phyloP scores from a whole-genome alignment of 2,797 vertebrate genomes.

The Halcyon chelicuti region DNA sequence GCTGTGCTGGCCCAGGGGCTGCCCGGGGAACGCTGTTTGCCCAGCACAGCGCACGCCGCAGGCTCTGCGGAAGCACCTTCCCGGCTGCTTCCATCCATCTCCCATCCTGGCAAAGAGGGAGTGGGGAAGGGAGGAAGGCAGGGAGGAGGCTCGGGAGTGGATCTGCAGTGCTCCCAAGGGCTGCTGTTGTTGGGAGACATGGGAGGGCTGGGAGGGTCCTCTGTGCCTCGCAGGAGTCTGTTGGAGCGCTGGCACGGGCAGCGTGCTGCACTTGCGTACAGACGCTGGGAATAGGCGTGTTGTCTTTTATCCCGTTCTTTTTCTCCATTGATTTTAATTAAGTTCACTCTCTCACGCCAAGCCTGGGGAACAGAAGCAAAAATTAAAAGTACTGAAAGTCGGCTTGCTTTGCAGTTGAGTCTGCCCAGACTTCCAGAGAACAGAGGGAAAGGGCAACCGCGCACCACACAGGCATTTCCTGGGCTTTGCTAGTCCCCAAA shows the following conservation, averaged over 20 bases:
- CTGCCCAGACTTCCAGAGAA: conserved; percentile 14
- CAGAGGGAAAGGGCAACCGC: background rate
- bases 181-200: background rate
- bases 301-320: conserved; percentile 63
- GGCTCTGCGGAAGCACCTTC: rapidly evolving
- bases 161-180: background rate
- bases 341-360: conserved; percentile 63
- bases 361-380: conserved; percentile 53
- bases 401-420: conserved; percentile 8
- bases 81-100: background rate
- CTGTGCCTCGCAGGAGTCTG: background rate
- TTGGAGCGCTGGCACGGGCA: background rate
- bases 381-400: conserved; percentile 37
- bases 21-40: rapidly evolving
- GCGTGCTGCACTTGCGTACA: background rate
- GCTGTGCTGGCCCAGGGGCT: background rate
- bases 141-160: background rate
- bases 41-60: rapidly evolving
- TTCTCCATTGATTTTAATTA: conserved; percentile 80
- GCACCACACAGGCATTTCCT: background rate
- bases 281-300: conserved; percentile 37
- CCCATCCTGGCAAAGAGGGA: background rate
- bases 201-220: background rate
- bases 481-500: conserved; percentile 54
- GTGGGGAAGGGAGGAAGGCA: background rate